phyloP scores from a whole-genome alignment of 2,797 vertebrate genomes.

The Danio jaintianensis region DNA sequence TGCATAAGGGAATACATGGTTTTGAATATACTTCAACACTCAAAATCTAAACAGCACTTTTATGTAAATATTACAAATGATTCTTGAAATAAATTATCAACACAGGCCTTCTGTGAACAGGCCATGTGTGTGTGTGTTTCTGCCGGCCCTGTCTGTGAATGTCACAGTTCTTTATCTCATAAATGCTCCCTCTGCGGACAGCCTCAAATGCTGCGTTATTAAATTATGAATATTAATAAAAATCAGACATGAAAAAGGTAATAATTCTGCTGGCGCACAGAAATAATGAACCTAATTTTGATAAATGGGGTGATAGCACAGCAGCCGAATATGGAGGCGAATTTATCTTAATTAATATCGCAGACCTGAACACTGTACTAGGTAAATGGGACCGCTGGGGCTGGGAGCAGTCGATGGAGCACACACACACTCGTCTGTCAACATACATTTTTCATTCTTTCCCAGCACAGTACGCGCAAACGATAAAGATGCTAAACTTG shows the following conservation, averaged over 20 bases:
- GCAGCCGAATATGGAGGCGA: constrained; percentile 87
- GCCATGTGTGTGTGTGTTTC: constrained; percentile 11
- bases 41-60: constrained; percentile 21
- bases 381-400: constrained; percentile 84
- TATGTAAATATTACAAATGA: constrained; percentile 12
- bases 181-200: constrained; percentile 82
- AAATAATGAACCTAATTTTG: constrained; percentile 97
- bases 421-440: constrained; percentile 54
- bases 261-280: constrained; percentile 92
- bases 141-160: constrained; percentile 32
- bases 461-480: constrained; percentile 39
- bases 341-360: constrained; percentile 99
- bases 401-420: constrained; percentile 55
- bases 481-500: constrained; percentile 36
- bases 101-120: constrained; percentile 40
- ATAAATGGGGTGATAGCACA: constrained; percentile 91
- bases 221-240: constrained; percentile 95
- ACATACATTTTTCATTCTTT: constrained; percentile 59
- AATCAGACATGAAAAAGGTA: constrained; percentile 78
- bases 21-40: neutral
- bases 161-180: constrained; percentile 54
- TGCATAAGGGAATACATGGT: constrained; percentile 5
- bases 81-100: constrained; percentile 12
- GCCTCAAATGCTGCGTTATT: constrained; percentile 92
- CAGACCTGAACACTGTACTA: constrained; percentile 82